Percentiles rank a stretch among this genome's conserved stretches.
phyloP scores from a whole-genome alignment of 2,113 vertebrate genomes.

The Chloroceryle aenea region DNA sequence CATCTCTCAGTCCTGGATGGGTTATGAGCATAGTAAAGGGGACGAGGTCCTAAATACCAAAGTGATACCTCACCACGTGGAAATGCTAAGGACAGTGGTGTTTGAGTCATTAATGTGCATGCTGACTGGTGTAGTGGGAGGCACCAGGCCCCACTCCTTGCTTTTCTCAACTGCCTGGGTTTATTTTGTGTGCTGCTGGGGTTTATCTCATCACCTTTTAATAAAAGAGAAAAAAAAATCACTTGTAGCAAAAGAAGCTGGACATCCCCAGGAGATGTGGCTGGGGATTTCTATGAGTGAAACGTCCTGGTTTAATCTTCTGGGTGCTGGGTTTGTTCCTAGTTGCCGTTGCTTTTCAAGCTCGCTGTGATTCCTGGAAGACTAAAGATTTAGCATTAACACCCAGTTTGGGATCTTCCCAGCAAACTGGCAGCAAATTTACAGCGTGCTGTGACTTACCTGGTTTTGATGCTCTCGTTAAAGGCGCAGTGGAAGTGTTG shows the following conservation, averaged over 20 bases:
- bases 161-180: background rate
- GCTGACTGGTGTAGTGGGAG: background rate
- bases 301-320: background rate
- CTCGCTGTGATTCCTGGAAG: background rate
- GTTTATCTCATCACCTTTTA: background rate
- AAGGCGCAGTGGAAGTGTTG: background rate
- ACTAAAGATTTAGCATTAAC: background rate
- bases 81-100: background rate
- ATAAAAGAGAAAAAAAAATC: background rate
- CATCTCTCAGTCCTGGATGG: background rate
- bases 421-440: conserved; percentile 16
- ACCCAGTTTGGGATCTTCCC: background rate
- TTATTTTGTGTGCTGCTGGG: background rate
- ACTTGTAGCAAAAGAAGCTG: background rate
- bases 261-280: background rate
- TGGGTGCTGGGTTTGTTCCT: background rate
- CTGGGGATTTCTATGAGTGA: background rate
- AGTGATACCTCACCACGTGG: background rate
- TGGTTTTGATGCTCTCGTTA: background rate
- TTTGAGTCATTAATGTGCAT: background rate
- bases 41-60: background rate
- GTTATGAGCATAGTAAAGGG: background rate
- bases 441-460: background rate
- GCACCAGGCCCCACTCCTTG: background rate
- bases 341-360: background rate